phyloP scores from a whole-genome alignment of 2,797 vertebrate genomes.

The Apodemus agrarius region DNA sequence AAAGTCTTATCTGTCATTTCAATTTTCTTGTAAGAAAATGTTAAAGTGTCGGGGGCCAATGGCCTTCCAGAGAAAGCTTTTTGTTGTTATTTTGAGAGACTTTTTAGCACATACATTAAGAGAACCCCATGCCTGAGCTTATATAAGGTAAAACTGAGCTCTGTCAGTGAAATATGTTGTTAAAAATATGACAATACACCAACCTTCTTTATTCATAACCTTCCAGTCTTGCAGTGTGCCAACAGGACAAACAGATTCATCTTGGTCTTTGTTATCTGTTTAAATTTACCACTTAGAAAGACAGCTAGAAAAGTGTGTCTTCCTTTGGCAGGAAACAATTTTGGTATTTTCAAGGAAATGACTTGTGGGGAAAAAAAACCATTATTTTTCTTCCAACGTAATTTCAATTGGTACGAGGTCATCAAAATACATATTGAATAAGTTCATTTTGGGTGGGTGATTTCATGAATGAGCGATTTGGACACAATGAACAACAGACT shows the following conservation, averaged over 20 bases:
- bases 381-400: background rate
- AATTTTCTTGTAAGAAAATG: no score
- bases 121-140: constrained; percentile 20
- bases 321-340: background rate
- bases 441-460: background rate
- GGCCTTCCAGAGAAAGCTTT: no score
- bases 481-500: background rate
- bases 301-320: background rate
- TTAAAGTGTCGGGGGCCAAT: no score
- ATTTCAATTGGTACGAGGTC: background rate
- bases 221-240: background rate
- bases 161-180: background rate
- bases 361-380: background rate
- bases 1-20: no score
- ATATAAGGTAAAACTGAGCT: background rate
- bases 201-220: background rate
- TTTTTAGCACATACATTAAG: constrained; percentile 27
- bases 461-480: constrained; percentile 3
- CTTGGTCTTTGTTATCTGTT: background rate
- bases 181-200: background rate
- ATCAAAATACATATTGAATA: constrained; percentile 15
- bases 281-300: constrained; percentile 37
- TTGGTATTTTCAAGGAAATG: constrained; percentile 33
- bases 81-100: no score
- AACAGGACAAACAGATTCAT: background rate